These are phyloP conservation scores for Zaprionus camerounensis DNA, from an alignment of 1,140 invertebrate species.

Conservation along the genomic window DNA sequence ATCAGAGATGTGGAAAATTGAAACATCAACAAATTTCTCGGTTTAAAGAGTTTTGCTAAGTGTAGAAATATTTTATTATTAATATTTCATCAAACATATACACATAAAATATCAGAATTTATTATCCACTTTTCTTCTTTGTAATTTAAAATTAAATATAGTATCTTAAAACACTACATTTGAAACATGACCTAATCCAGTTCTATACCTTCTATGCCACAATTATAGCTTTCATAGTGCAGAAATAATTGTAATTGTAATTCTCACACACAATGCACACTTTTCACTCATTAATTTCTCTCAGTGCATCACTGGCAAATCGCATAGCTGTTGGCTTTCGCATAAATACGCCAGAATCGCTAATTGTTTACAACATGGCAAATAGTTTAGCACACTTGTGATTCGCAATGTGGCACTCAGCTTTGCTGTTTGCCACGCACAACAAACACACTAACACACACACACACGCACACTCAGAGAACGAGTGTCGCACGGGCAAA, in stretches of 20 bases:
- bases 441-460: not conserved
- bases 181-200: too few species aligned
- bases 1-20: too few species aligned
- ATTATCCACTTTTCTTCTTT: too few species aligned
- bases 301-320: not conserved
- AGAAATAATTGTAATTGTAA: not conserved
- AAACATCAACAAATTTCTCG: too few species aligned
- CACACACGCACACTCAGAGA: not conserved
- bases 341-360: constrained; percentile 37
- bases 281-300: constrained; percentile 1
- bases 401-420: constrained; percentile 15
- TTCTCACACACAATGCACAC: not conserved
- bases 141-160: too few species aligned
- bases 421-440: constrained; percentile 7
- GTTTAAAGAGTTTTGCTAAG: too few species aligned
- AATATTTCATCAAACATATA: too few species aligned
- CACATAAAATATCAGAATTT: too few species aligned
- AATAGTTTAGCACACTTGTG: constrained; percentile 49
- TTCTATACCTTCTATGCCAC: too few species aligned
- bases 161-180: too few species aligned
- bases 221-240: not conserved
- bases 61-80: too few species aligned
- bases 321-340: constrained; percentile 16
- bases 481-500: constrained; percentile 7
- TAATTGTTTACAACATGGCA: constrained; percentile 62